Percentiles rank a stretch among this genome's conserved stretches.
Evolutionary conservation across 2,797 vertebrate genomes (phyloP).

Genomic region (Centroberyx gerrardi): DNA sequence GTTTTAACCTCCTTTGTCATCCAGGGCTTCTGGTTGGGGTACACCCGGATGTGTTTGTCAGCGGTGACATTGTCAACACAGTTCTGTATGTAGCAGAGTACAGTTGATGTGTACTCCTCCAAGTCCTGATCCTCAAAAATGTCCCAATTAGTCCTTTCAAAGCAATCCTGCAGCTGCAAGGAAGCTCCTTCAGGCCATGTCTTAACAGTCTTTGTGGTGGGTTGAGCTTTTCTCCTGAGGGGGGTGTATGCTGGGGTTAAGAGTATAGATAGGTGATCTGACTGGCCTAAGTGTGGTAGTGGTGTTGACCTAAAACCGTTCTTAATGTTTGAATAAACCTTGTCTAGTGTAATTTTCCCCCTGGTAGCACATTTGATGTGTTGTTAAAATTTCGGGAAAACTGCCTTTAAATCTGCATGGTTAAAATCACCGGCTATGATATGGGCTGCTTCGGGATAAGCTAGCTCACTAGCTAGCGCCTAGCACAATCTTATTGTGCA

Average conservation of each 20-base stretch:
- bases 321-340: constrained; percentile 27
- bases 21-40: constrained; percentile 24
- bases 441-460: neutral
- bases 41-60: constrained; percentile 7
- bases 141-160: constrained; percentile 2
- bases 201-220: neutral
- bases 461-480: too few species aligned
- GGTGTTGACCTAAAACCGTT: constrained; percentile 11
- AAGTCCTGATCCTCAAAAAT: constrained; percentile 22
- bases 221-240: neutral
- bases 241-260: constrained; percentile 16
- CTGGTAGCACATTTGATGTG: too few species aligned
- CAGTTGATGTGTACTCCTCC: constrained; percentile 17
- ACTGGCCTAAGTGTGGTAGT: constrained; percentile 12
- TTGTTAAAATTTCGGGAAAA: too few species aligned
- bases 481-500: too few species aligned
- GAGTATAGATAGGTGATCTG: constrained; percentile 16
- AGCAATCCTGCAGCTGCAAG: constrained; percentile 27
- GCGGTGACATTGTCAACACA: constrained; percentile 21
- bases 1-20: too few species aligned
- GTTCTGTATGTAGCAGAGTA: constrained; percentile 18
- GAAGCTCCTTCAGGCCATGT: neutral
- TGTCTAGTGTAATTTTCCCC: neutral
- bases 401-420: too few species aligned
- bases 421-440: too few species aligned